Base-by-base conservation (phyloP, 2,113 vertebrate species). In the Calyptomena viridis region DNA sequence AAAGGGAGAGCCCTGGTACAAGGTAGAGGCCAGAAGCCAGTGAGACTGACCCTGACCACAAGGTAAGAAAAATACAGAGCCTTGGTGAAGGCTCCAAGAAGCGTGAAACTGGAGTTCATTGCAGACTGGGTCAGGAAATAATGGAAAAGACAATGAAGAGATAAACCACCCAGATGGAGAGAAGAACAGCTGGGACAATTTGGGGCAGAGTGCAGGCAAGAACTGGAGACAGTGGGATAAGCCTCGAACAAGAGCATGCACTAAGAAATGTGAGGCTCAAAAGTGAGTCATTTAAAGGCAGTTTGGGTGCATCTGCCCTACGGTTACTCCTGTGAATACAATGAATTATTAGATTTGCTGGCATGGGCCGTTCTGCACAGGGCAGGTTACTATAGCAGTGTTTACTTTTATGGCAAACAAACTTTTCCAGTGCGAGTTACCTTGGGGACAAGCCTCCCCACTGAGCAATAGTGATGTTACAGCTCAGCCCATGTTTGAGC, bases 361-460 rank as follows among this genome's bases (percentile, higher is more conserved):
- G 68, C 63, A 60, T 64, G 88, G 72, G 39, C 56, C 1, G 0
- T 52, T 86, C 85, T 77, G 75, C 92, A 93, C 30, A 33, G 59
- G 85, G 90, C 79, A 93, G 85, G 96, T 97, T 97, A 93, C 96
- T 96, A 95, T 95, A 93, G 95, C 47, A 93, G 42, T 97, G 93
- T 96, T 97, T 97, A 60, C 93, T 90, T 92, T 87, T 23, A 84
- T 31, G 53, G 68, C 80, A 96, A 97, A 96, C 94, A 97, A 96
- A 95, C 69, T 22, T 80, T n/a, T 20, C 40, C 66, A 46, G 85
- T 6, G 28, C 0, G 0, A 92, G 93, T 94, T 95, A 94, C 95
- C 96, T n/a, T 92, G 86, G 92, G 90, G 79, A 96, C 73, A 44
- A 60, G 30, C 56, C 90, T 95, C 88, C 56, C 74, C 4, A 4